These are phyloP conservation scores for Gallinago media DNA, from an alignment of 2,113 vertebrate genomes.

Conservation along the genomic window DNA sequence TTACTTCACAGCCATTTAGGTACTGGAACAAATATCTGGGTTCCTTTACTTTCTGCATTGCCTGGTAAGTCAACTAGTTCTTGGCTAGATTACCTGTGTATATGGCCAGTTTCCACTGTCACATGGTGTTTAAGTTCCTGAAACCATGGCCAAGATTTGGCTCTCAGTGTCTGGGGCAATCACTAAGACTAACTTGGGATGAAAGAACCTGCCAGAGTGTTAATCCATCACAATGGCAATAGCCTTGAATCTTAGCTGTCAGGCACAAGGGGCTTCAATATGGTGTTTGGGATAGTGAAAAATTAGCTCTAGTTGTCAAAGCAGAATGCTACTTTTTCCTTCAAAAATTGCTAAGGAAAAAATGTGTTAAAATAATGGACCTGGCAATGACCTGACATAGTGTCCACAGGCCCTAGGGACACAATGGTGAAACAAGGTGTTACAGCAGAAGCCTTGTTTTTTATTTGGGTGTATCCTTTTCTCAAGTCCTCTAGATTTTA, in stretches of 20 bases:
- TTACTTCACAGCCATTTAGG: not conserved
- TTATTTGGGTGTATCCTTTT: slow-evolving; percentile 47
- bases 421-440: slow-evolving; percentile 32
- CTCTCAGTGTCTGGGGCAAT: not conserved
- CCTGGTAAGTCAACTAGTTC: not conserved
- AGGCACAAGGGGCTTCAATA: not conserved
- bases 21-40: not conserved
- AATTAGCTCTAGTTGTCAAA: not conserved
- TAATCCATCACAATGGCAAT: not conserved
- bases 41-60: not conserved
- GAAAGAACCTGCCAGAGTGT: not conserved
- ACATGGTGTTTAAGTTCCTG: not conserved
- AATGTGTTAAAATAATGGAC: not conserved
- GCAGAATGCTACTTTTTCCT: not conserved
- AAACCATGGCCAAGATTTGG: not conserved
- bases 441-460: slow-evolving; percentile 14
- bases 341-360: not conserved
- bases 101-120: not conserved
- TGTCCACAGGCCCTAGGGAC: not conserved
- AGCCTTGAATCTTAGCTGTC: not conserved
- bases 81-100: not conserved
- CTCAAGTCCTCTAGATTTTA: slow-evolving; percentile 25
- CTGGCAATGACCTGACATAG: not conserved
- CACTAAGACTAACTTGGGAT: not conserved
- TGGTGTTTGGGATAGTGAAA: not conserved